Percentiles rank a stretch among this genome's conserved stretches.
These are phyloP conservation scores for Chloromyia formosa DNA, from an alignment of 2,888 invertebrate species.

Conservation along the genomic window DNA sequence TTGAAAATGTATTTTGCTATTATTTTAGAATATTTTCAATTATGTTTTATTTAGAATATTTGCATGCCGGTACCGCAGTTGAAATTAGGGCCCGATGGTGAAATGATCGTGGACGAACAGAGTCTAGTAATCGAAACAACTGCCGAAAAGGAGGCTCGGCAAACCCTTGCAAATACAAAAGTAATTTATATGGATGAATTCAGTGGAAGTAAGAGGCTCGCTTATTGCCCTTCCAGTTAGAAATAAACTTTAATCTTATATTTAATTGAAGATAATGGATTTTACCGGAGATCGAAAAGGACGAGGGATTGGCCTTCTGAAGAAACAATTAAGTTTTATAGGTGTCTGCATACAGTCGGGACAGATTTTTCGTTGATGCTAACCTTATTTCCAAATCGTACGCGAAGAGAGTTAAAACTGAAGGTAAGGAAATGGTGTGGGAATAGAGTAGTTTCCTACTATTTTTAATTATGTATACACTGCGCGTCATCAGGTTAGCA, in stretches of 20 bases:
- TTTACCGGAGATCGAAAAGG: slow-evolving; percentile 73
- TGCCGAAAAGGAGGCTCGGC: slow-evolving; percentile 68
- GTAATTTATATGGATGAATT: slow-evolving; percentile 74
- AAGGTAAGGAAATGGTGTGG: slow-evolving; percentile 68
- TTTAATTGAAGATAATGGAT: slow-evolving; percentile 64
- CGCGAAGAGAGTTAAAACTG: slow-evolving; percentile 83
- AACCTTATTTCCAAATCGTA: slow-evolving; percentile 80
- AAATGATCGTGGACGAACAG: slow-evolving; percentile 85
- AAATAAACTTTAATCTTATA: neutral
- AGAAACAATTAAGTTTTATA: slow-evolving; percentile 91
- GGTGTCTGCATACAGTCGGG: slow-evolving; percentile 87
- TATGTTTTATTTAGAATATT: slow-evolving; percentile 57
- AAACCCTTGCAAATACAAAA: slow-evolving; percentile 72
- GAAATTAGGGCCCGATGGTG: slow-evolving; percentile 85
- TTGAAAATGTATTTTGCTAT: neutral
- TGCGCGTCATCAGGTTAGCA: no score
- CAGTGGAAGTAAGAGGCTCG: slow-evolving; percentile 57
- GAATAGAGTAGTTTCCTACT: no score
- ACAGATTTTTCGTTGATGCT: slow-evolving; percentile 94
- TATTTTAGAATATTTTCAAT: slow-evolving; percentile 45
- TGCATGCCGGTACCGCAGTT: slow-evolving; percentile 81
- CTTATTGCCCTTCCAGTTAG: no score
- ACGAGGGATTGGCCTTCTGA: slow-evolving; percentile 78
- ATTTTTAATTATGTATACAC: no score
- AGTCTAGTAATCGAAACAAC: slow-evolving; percentile 84